Base-by-base conservation (phyloP, 2,797 vertebrate species). In the Scleropages formosus region DNA sequence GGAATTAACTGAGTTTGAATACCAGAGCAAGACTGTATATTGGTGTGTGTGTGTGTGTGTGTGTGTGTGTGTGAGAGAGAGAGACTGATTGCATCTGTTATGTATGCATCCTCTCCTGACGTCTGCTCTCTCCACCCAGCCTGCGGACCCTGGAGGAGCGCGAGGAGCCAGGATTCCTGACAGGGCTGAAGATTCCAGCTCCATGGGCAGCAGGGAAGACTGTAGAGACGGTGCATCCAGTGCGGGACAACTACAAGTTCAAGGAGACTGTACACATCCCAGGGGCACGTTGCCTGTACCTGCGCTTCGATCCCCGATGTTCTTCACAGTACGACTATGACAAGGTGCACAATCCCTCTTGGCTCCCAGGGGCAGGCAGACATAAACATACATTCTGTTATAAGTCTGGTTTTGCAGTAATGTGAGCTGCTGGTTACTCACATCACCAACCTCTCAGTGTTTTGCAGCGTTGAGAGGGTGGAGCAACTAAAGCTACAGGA, bases 281-380 rank as follows among this genome's bases (percentile, higher is more conserved):
- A 2, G 98, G 98, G 82, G 98, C 98, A 12, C 96, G 97, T 75
- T 99, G 97, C 83, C 87, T 99, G 11, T 99, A 98, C 80, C 94
- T 99, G 73, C 94, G 97, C 84, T 99, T 99, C 82, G 98, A 99
- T 83, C 95, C 94, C 76, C 94, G 96, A 80, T 99, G 97, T 85
- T 99, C 98, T 63, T 99, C 98, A 0, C 98, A 99, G 51, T 99
- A 99, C 18, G 98, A 99, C 83, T 99, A 99, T 3, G 98, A 99
- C 84, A 99, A 99, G 95, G 97, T 99, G 89, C 1, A 16, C 47
- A 56, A 24, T 27, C n/a, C 0, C 8, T 12, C 8, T 16, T 60
- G 86, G 78, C 86, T 87, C 58, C 3, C 59, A 61, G 2, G 16
- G 59, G 61, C 1, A 61, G 6, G 31, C 31, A 39, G 6, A 6